Conservation (phyloP, 2,888 invertebrate species). For the Candidula unifasciata region DNA sequence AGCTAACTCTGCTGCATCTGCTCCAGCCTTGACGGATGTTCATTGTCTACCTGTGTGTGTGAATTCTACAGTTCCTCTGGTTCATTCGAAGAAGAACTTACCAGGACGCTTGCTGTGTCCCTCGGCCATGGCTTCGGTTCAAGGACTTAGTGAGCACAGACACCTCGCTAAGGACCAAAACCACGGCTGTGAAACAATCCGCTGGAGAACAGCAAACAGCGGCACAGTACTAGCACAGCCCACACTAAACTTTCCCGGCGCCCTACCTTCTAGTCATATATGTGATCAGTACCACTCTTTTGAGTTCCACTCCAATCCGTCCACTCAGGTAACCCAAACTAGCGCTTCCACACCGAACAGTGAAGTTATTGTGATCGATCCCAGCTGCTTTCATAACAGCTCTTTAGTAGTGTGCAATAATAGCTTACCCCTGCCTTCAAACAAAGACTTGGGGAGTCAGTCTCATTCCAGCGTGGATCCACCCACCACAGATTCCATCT, state of each 20-base stretch:
- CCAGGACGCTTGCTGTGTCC: background rate
- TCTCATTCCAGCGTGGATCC: background rate
- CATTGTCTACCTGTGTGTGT: background rate
- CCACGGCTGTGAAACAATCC: background rate
- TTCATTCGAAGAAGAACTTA: background rate
- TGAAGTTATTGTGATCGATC: constrained; percentile 31
- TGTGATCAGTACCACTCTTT: background rate
- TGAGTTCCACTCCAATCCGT: background rate
- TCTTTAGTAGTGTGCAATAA: background rate
- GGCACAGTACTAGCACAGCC: too few relatives aligned
- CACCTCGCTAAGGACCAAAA: background rate
- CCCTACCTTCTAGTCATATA: background rate
- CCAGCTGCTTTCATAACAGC: background rate
- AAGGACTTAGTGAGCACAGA: background rate
- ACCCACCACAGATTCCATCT: background rate
- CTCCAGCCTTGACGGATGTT: background rate
- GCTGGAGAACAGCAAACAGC: background rate
- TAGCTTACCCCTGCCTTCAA: background rate
- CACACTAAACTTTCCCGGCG: background rate
- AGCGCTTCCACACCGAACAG: background rate
- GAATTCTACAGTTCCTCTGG: too few relatives aligned
- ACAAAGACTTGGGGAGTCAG: background rate
- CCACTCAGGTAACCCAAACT: background rate
- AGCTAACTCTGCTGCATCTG: too few relatives aligned
- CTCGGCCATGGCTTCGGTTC: background rate